These are phyloP conservation scores for Desmodus rotundus DNA, from an alignment of 2,113 vertebrate genomes.

Conservation along the genomic window DNA sequence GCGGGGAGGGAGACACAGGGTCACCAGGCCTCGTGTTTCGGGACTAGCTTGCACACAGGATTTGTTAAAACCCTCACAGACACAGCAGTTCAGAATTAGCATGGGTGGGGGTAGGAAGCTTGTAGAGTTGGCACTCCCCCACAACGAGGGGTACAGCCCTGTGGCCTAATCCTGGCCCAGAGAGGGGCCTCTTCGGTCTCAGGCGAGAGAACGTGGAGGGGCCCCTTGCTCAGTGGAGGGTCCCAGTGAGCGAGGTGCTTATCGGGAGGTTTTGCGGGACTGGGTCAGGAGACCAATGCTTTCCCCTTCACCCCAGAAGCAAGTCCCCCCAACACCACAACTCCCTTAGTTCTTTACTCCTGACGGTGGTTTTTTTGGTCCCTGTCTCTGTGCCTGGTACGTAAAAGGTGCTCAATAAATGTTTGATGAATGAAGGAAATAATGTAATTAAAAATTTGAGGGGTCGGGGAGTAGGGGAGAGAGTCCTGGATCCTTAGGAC, in stretches of 20 bases:
- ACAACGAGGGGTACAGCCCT: too few species aligned
- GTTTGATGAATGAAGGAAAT: constrained; percentile 58
- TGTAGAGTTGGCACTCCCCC: not conserved
- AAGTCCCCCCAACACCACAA: not conserved
- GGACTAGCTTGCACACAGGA: not conserved
- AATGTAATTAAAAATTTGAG: constrained; percentile 62
- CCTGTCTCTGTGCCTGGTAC: not conserved
- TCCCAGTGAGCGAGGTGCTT: not conserved
- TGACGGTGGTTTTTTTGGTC: not conserved
- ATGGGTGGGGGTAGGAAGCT: not conserved
- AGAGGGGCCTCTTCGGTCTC: not conserved
- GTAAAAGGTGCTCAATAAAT: constrained; percentile 39
- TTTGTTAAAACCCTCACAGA: not conserved
- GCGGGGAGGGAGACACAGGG: not conserved
- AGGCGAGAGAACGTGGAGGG: not conserved
- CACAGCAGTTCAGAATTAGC: not conserved
- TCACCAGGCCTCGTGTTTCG: not conserved
- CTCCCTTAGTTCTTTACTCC: not conserved
- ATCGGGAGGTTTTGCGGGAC: not conserved
- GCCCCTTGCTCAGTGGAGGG: not conserved
- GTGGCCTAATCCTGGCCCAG: not conserved
- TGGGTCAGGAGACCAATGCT: not conserved
- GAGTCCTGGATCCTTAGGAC: constrained; percentile 32
- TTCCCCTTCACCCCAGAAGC: not conserved
- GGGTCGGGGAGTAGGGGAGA: not conserved